Base-by-base conservation (phyloP, 2,797 vertebrate species). In the Hemibagrus guttatus region DNA sequence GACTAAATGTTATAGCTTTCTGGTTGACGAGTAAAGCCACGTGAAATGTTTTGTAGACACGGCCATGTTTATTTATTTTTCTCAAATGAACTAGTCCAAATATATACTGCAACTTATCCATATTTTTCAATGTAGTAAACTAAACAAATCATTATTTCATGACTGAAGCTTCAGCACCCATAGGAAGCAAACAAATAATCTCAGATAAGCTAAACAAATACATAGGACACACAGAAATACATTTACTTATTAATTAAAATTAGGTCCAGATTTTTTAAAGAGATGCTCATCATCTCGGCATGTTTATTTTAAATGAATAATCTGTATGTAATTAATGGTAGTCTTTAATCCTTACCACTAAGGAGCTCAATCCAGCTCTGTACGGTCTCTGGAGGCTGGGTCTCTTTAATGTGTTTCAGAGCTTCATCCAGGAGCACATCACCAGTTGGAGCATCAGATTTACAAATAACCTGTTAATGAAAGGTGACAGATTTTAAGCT, bases 361-460 rank as follows among this genome's bases (percentile, higher is more conserved):
- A 99, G 97, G 75, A 99, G 95, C 83, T 99, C 98, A 81, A 99
- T 97, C 98, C 98, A 99, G 93, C 98, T 98, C 92, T 99, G 98
- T 89, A 99, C 97, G 0, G 97, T 98, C 95, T 99, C 98, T 4
- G 98, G 97, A 61, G 98, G 97, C 0, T 98, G 98, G 0, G 98
- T 99, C 89, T 99, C 98, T 93, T 98, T 99, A 91, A 99, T 97
- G 88, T 99, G 98, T 93, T 98, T 99, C 80, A 99, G 93, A 87
- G 98, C 97, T 95, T 99, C 97, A 87, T 99, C 98, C 89, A 99
- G 95, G 72, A 99, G 94, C 91, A 99, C 97, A 58, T 99, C 98
- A 14, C 98, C 98, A 12, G 98, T 99, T 23, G 97, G 97, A 91
- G 97, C 97, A 86, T 99, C 98, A 2, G 97, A 99, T 92, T 98